Percentiles rank a stretch among this genome's conserved stretches.
phyloP scores from a whole-genome alignment of 2,888 invertebrate species.

The Agonum fuliginosum region DNA sequence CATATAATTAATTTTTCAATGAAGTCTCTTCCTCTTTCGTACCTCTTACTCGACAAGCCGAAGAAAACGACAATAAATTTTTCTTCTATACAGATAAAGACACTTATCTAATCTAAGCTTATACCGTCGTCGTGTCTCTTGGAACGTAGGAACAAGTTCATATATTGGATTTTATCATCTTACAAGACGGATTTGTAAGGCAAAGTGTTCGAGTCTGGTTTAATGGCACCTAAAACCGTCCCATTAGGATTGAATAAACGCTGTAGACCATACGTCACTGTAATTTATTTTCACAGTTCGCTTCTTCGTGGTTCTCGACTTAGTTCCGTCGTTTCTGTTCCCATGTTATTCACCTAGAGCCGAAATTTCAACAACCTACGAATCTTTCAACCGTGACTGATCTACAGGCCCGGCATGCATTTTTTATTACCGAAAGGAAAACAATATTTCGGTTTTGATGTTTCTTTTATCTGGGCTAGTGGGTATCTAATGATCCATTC shows the following conservation, averaged over 20 bases:
- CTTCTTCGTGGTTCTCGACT: background rate
- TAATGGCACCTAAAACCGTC: constrained; percentile 11
- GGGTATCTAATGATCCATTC: no score
- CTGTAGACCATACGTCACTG: constrained; percentile 1
- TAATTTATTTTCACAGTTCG: constrained; percentile 34
- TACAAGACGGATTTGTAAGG: constrained; percentile 32
- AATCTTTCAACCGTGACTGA: background rate
- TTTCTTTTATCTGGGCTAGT: no score
- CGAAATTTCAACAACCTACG: constrained; percentile 31
- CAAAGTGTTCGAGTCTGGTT: no score
- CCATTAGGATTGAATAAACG: constrained; percentile 6
- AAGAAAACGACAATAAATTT: no score
- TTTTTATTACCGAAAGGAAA: no score
- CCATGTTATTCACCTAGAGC: constrained; percentile 30
- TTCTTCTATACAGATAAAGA: constrained; percentile 4
- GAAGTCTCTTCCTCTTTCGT: no score
- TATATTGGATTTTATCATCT: constrained; percentile 26
- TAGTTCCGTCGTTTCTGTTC: constrained; percentile 13
- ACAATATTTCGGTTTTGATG: no score
- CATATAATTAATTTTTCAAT: no score
- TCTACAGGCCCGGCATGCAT: background rate
- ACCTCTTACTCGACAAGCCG: no score
- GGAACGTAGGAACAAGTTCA: background rate
- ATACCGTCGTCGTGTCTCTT: background rate
- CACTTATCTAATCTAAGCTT: background rate